Base-by-base conservation (phyloP, 2,113 vertebrate genomes). In the Leucosticte australis region DNA sequence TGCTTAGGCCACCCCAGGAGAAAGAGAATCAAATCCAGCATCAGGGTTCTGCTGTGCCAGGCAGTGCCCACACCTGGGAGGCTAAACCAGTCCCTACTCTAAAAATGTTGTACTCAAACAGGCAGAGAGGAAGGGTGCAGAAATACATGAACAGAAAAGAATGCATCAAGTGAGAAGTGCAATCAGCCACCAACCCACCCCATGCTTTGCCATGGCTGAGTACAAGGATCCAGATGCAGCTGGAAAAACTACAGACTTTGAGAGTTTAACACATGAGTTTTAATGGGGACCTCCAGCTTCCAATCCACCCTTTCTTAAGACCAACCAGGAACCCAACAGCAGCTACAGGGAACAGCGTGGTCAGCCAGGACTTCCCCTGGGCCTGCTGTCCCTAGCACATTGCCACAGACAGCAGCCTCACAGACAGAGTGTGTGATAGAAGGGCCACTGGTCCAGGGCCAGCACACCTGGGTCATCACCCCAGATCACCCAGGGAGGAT, bases 361-460 rank as follows among this genome's bases (percentile, higher is more conserved):
- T 83, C 53, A 80, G 78, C 15, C 47, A 78, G 76, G 50, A 86
- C 22, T 47, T 70, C 57, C 77, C 37, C 79, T 13, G 13, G 13
- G 28, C 67, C 46, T 73, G 9, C 13, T 30, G n/a, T n/a, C 62
- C 0, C 0, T 1, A 71, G 62, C 70, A n/a, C 13, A 2, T 1
- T 28, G 53, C 1, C 7, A 63, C 47, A 90, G 53, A 35, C 44
- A 62, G 59, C 46, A 73, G 57, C 49, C 57, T 60, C 6, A 5
- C 21, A 46, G 55, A n/a, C 1, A 2, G 42, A 53, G 35, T 3
- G 0, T 2, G 7, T 52, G 70, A 78, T 1, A 6, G 24, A 82
- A 27, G 15, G 35, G 11, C 7, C 59, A 33, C 47, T 39, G 26
- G 6, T 33, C 63, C 64, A 86, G 67, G 37, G 73, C 42, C 13